Base-by-base conservation (phyloP, 2,888 invertebrate genomes). In the Corbicula japonica region DNA sequence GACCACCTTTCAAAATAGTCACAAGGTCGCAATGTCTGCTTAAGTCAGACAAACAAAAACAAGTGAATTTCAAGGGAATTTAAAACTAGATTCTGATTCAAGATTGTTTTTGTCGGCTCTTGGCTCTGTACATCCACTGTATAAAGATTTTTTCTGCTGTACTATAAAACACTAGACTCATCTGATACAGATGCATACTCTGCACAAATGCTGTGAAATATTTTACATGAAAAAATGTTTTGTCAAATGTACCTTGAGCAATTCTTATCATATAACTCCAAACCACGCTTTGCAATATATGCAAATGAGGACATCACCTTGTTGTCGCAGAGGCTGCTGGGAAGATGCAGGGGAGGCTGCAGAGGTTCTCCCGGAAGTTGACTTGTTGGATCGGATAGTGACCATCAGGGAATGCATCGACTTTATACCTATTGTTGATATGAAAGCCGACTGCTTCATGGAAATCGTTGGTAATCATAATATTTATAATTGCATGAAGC, bases 391-490 rank as follows among this genome's bases (percentile, higher is more conserved):
- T 28, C 52, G 52, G 28, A 10, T 52, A 6, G n/a, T 26, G 18
- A 28, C 52, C 28, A 52, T 52, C 52, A 52, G 52, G 52, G 52
- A 52, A 52, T 52, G 52, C 32, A 28, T 52, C 18, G 52, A 52
- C 18, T 28, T 26, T 10, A 52, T 52, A 10, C 52, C 52, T 2
- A 28, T n/a, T 52, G 28, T 15, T 10, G 52, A 52, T 2, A 52
- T 52, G 52, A 52, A 52, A 26, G 52, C 52, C 8, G 52, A 52
- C 5, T 52, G 52, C 23, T 52, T 28, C 32, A 26, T 52, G 52
- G 52, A 52, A 52, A 30, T 52, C 28, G 52, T 23, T 30, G 52
- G 52, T 52, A 26, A 2, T 23, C 50, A 23, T 44, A n/a, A 2
- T 44, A n/a, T 44, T 44, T 44, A 21, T 44, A n/a, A 18, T 52